phyloP scores from a whole-genome alignment of 2,797 vertebrate genomes.

The Cryptoblepharus egeriae region DNA sequence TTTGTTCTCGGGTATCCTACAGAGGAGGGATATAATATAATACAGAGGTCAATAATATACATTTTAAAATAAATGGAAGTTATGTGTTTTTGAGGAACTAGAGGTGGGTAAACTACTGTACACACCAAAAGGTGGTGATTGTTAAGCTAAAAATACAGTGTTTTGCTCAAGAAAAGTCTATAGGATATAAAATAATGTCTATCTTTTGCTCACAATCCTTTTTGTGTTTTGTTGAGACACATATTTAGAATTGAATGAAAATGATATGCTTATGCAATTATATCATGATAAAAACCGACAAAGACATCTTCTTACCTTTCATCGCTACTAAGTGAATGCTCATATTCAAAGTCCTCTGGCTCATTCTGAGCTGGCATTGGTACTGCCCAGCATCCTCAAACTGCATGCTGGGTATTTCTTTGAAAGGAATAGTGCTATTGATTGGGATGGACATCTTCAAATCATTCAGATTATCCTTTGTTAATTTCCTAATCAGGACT shows the following conservation, averaged over 20 bases:
- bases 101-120: too few species aligned
- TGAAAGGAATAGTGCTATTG: neutral
- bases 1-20: too few species aligned
- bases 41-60: too few species aligned
- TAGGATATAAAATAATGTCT: neutral
- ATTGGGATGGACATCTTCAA: neutral
- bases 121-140: neutral
- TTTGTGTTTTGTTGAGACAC: neutral
- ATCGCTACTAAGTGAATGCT: slow-evolving; percentile 72
- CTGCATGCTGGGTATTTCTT: slow-evolving; percentile 47
- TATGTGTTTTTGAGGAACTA: too few species aligned
- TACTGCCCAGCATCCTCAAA: slow-evolving; percentile 64
- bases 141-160: neutral
- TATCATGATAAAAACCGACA: neutral
- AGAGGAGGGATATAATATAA: too few species aligned
- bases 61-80: too few species aligned
- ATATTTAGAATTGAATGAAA: neutral
- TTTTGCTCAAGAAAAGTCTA: neutral
- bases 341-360: neutral
- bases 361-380: slow-evolving; percentile 34
- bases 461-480: rapidly evolving
- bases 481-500: slow-evolving; percentile 35
- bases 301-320: slow-evolving; percentile 67
- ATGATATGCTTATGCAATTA: neutral
- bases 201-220: neutral